A percentile compares a stretch with the other conserved stretches of the same genome.
phyloP scores from a whole-genome alignment of 37 sponge, comb jelly and placozoan genomes.

The Dysidea cf. avara region DNA sequence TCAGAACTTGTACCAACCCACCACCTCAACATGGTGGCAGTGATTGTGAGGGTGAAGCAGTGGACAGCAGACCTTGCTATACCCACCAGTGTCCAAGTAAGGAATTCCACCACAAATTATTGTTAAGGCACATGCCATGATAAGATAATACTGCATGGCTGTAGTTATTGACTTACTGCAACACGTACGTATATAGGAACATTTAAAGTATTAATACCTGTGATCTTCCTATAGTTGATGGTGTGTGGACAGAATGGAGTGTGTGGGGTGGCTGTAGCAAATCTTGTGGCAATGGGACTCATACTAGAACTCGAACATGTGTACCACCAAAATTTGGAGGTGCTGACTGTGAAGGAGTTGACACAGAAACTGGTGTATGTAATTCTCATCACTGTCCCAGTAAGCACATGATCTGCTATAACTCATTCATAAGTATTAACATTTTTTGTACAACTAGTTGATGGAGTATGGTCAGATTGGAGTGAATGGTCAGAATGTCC shows the following conservation, averaged over 20 bases:
- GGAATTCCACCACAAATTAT: background rate
- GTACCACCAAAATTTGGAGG: conserved; percentile 15
- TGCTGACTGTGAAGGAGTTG: conserved; percentile 23
- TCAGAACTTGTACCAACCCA: conserved; percentile 61
- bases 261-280: conserved; percentile 62
- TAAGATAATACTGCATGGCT: too few relatives aligned
- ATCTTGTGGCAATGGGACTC: conserved; percentile 40
- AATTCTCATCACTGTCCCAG: conserved; percentile 62
- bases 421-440: background rate
- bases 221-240: conserved; percentile 30
- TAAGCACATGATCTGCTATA: conserved; percentile 11
- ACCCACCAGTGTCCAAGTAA: conserved; percentile 63
- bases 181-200: too few relatives aligned
- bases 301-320: conserved; percentile 22
- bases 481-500: conserved; percentile 64
- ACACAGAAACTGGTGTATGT: conserved; percentile 6
- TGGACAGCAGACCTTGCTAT: conserved; percentile 48
- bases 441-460: too few relatives aligned
- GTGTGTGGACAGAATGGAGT: conserved; percentile 67
- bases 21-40: conserved; percentile 64
- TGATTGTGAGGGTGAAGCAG: conserved; percentile 47
- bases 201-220: too few relatives aligned
- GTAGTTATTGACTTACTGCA: too few relatives aligned
- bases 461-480: conserved; percentile 69
- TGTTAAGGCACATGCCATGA: too few relatives aligned